Evolutionary conservation across 2,888 invertebrate species (phyloP).

Genomic region (Rosalia funebris): DNA sequence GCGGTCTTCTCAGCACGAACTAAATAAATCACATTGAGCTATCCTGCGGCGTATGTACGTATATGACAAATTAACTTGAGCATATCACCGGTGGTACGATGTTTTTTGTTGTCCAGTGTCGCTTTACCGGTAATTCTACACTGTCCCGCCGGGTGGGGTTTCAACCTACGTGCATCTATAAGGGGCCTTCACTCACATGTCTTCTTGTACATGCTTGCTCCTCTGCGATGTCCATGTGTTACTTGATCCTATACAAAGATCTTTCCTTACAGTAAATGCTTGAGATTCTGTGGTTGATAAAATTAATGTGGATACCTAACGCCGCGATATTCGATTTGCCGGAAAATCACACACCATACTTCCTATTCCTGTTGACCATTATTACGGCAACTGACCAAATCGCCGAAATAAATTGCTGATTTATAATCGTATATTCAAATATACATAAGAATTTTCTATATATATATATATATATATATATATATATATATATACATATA

Average conservation of each 20-base stretch:
- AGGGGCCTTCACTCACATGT: conserved; percentile 24
- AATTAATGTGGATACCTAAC: conserved; percentile 28
- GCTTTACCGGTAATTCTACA: conserved; percentile 57
- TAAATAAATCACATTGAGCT: conserved; percentile 53
- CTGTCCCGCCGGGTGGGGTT: conserved; percentile 56
- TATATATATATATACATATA: too few relatives aligned
- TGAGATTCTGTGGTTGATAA: conserved; percentile 24
- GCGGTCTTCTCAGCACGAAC: conserved; percentile 31
- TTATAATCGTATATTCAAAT: conserved; percentile 1
- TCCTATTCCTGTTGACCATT: conserved; percentile 48
- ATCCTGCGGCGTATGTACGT: conserved; percentile 50
- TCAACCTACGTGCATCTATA: conserved; percentile 46
- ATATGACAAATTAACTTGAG: conserved; percentile 60
- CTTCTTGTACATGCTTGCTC: conserved; percentile 23
- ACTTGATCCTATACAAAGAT: conserved; percentile 21
- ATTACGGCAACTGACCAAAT: conserved; percentile 36
- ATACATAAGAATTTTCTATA: too few relatives aligned
- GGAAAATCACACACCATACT: conserved; percentile 46
- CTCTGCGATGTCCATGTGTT: conserved; percentile 25
- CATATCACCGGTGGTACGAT: conserved; percentile 57
- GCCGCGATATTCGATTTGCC: conserved; percentile 40
- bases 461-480: too few relatives aligned
- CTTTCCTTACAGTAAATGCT: conserved; percentile 27
- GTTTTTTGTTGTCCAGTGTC: conserved; percentile 50
- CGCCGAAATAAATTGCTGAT: conserved; percentile 24